Evolutionary conservation across 2,888 invertebrate species (phyloP).

Genomic region (Chelonus formosanus): DNA sequence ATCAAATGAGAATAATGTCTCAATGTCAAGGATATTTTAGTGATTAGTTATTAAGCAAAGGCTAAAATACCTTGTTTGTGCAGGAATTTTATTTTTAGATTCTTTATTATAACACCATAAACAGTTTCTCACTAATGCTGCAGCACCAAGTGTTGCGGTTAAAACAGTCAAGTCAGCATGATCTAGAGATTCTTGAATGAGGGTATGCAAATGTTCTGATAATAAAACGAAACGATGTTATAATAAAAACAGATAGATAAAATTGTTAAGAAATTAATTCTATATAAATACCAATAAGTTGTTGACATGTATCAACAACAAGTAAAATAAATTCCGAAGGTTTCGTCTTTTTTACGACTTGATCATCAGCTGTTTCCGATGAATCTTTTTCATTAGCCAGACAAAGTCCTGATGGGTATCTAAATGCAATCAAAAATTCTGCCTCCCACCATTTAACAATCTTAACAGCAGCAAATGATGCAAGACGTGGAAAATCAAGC

Average conservation of each 20-base stretch:
- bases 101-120: constrained; percentile 80
- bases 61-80: constrained; percentile 47
- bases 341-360: constrained; percentile 77
- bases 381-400: constrained; percentile 55
- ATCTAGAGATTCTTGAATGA: constrained; percentile 85
- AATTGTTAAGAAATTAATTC: not conserved
- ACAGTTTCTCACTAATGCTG: constrained; percentile 80
- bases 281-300: constrained; percentile 69
- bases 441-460: constrained; percentile 88
- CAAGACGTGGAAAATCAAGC: constrained; percentile 83
- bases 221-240: constrained; percentile 24
- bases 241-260: constrained; percentile 3
- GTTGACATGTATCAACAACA: constrained; percentile 77
- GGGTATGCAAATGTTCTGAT: constrained; percentile 78
- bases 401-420: constrained; percentile 71
- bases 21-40: not conserved
- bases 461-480: constrained; percentile 85
- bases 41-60: not conserved
- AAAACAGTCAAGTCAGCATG: constrained; percentile 84
- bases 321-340: constrained; percentile 79
- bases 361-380: constrained; percentile 60
- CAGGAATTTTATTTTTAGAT: constrained; percentile 60
- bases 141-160: constrained; percentile 83
- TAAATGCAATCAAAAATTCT: constrained; percentile 80
- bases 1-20: no score